phyloP scores from a whole-genome alignment of 2,113 vertebrate genomes.

The Ramphastos sulfuratus region DNA sequence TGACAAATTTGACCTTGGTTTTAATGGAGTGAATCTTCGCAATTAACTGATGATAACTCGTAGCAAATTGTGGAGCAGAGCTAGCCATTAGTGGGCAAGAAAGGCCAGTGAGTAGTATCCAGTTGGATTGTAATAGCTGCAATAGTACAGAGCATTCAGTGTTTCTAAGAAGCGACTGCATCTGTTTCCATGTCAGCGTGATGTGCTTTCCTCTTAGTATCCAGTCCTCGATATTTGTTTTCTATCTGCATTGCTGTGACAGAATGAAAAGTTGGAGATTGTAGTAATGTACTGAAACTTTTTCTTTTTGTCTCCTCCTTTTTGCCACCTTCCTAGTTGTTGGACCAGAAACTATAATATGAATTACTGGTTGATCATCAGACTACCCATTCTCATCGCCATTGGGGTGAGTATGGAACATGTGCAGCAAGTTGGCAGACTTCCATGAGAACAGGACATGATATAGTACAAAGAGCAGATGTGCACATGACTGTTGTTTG shows the following conservation, averaged over 20 bases:
- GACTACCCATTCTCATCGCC: constrained; percentile 83
- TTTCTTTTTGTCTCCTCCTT: neutral
- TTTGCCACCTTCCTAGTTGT: constrained; percentile 72
- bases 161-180: constrained; percentile 28
- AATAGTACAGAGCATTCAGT: neutral
- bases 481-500: neutral
- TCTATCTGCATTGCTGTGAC: constrained; percentile 1
- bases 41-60: constrained; percentile 33
- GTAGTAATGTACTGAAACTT: neutral
- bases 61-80: constrained; percentile 13
- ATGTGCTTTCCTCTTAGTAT: constrained; percentile 37
- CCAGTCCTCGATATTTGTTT: constrained; percentile 27
- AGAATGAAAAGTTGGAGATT: neutral
- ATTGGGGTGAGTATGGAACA: constrained; percentile 77
- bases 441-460: neutral
- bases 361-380: constrained; percentile 88
- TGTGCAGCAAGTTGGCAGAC: rapidly evolving
- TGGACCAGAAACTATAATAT: constrained; percentile 88
- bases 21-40: constrained; percentile 40
- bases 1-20: constrained; percentile 17
- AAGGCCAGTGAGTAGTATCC: neutral
- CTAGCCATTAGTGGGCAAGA: constrained; percentile 24
- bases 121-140: neutral
- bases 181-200: constrained; percentile 57
- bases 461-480: neutral